Conservation (phyloP, 2,797 vertebrate genomes). For the Synanceia verrucosa region DNA sequence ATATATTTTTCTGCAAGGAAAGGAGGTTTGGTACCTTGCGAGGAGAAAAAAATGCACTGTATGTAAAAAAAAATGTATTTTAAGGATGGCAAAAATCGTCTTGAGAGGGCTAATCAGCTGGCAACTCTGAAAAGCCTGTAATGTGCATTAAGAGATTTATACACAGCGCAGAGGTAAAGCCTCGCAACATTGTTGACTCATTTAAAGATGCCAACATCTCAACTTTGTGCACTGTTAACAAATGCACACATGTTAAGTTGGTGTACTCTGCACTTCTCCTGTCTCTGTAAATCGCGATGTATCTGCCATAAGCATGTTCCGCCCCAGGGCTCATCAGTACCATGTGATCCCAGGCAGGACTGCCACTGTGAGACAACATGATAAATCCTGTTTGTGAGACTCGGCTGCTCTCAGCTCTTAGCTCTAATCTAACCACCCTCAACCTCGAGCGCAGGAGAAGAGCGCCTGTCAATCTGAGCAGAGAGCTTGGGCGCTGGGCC, state of each 20-base stretch:
- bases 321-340: constrained; percentile 71
- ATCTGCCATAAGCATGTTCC: constrained; percentile 79
- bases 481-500: constrained; percentile 8
- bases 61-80: constrained; percentile 69
- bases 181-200: constrained; percentile 78
- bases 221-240: constrained; percentile 78
- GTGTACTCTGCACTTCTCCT: constrained; percentile 77
- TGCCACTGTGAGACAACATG: constrained; percentile 76
- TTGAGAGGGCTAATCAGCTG: constrained; percentile 80
- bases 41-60: constrained; percentile 77
- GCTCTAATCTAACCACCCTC: constrained; percentile 73
- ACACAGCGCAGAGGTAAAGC: constrained; percentile 69
- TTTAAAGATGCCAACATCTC: constrained; percentile 78
- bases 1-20: constrained; percentile 85
- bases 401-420: constrained; percentile 69
- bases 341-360: constrained; percentile 70
- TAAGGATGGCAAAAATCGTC: constrained; percentile 70
- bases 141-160: constrained; percentile 80
- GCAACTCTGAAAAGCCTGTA: constrained; percentile 74
- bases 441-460: constrained; percentile 44
- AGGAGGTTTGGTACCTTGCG: constrained; percentile 78
- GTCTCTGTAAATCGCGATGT: constrained; percentile 69
- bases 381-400: constrained; percentile 81
- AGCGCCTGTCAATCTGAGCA: constrained; percentile 24
- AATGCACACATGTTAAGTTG: constrained; percentile 72